Evolutionary conservation across 2,113 vertebrate genomes (phyloP).

Genomic region (Microtus montanus): DNA sequence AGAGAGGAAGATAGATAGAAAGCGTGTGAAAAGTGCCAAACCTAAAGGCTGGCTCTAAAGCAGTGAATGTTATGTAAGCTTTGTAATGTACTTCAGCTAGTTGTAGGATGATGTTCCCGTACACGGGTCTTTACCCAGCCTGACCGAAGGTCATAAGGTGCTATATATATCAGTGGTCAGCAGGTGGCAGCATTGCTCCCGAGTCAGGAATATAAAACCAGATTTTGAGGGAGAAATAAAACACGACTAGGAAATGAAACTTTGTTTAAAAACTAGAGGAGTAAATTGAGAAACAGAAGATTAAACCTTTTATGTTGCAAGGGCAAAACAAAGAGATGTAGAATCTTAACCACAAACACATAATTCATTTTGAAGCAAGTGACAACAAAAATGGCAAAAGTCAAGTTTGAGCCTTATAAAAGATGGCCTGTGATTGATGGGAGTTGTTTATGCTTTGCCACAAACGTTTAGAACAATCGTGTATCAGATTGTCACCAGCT

Average conservation of each 20-base stretch:
- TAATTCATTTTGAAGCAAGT: conserved; percentile 39
- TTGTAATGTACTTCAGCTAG: background rate
- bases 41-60: background rate
- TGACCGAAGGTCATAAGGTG: background rate
- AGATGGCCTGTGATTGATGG: conserved; percentile 38
- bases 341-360: conserved; percentile 39
- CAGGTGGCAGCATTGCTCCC: conserved; percentile 56
- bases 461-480: conserved; percentile 5
- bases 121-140: background rate
- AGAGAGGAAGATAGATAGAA: background rate
- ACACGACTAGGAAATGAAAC: background rate
- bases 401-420: conserved; percentile 48
- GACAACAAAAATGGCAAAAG: conserved; percentile 53
- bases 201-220: background rate
- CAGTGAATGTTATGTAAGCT: background rate
- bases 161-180: background rate
- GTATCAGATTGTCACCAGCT: conserved; percentile 43
- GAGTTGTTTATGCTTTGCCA: conserved; percentile 19
- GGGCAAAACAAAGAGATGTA: conserved; percentile 30
- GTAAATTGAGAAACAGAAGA: conserved; percentile 29
- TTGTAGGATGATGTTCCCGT: background rate
- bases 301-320: background rate
- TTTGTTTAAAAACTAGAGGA: conserved; percentile 43
- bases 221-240: background rate
- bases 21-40: background rate